Conservation (phyloP, 2,797 vertebrate species). For the Megaceryle alcyon region DNA sequence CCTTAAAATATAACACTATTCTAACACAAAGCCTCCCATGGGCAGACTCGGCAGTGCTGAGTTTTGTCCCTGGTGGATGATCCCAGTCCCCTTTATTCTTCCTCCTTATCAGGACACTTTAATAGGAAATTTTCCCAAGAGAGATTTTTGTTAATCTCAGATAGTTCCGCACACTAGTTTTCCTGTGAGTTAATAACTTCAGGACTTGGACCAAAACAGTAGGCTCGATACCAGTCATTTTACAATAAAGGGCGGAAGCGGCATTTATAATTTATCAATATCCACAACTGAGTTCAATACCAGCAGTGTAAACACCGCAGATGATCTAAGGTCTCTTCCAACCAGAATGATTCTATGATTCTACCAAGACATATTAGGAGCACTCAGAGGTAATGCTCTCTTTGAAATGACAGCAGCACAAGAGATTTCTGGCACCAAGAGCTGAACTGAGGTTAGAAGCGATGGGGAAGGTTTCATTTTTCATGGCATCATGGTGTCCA, state of each 20-base stretch:
- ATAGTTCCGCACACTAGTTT: not conserved
- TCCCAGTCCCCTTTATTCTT: not conserved
- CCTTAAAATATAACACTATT: not conserved
- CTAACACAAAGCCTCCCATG: rapidly evolving
- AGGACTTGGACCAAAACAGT: not conserved
- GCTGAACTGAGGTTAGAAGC: rapidly evolving
- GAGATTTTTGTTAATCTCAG: not conserved
- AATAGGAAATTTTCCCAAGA: not conserved
- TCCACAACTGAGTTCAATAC: not conserved
- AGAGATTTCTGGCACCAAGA: not conserved
- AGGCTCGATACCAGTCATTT: not conserved
- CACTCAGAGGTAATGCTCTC: not conserved
- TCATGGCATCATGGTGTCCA: rapidly evolving
- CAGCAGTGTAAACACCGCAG: rapidly evolving
- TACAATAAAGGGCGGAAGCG: not conserved
- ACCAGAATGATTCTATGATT: not conserved
- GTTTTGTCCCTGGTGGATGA: not conserved
- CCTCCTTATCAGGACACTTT: not conserved
- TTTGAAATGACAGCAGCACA: not conserved
- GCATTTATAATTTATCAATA: not conserved
- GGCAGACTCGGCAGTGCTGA: not conserved
- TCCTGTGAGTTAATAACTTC: not conserved
- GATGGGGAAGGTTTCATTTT: not conserved
- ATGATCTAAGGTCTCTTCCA: too few species aligned
- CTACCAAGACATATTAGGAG: not conserved